Evolutionary conservation across 2,888 invertebrate genomes (phyloP), one percentile per base, ranked within the genome.

Genomic region (Hipparchia semele): DNA sequence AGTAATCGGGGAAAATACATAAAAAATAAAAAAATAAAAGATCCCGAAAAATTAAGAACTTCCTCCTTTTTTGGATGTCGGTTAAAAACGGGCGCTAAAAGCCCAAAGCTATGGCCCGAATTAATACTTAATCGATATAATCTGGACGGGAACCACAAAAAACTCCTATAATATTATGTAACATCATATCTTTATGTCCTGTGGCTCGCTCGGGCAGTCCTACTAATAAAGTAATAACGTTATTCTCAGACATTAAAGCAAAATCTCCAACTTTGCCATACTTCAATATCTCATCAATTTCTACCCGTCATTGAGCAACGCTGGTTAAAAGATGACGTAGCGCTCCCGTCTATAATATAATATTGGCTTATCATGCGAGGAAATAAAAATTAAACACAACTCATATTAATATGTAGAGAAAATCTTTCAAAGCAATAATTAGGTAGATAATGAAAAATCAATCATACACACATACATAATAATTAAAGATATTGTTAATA

Each of bases 221-320:
- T 58, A 58, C 23, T 65, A 53, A 65, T 51, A 65, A 58, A 58
- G 23, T 69, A 69, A 69, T 69, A 61, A 61, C 61, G 8, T 61
- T n/a, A 51, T 49, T n/a, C 61, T 53, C 60, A 61, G 68, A 69
- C 61, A 60, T 69, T 61, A 69, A 68, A 69, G 69, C 23, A 45
- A 67, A 60, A 60, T 23, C 61, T 49, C 51, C 53, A 58, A 67
- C 56, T 68, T 60, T 68, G 46, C 13, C 67, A 51, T 68, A 49
- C 59, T 61, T 53, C 69, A 53, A 69, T 61, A 69, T 69, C 60
- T 69, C 60, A 61, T 69, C 69, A 69, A 69, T 53, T 61, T 61
- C 8, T 53, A 65, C 12, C 12, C 53, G 62, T 9, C 46, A 65
- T 33, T 12, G 53, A 65, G 65, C 6, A 0, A 33, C 65, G n/a